These are phyloP conservation scores for Hiodon alosoides DNA, from an alignment of 2,113 vertebrate species.

Conservation along the genomic window DNA sequence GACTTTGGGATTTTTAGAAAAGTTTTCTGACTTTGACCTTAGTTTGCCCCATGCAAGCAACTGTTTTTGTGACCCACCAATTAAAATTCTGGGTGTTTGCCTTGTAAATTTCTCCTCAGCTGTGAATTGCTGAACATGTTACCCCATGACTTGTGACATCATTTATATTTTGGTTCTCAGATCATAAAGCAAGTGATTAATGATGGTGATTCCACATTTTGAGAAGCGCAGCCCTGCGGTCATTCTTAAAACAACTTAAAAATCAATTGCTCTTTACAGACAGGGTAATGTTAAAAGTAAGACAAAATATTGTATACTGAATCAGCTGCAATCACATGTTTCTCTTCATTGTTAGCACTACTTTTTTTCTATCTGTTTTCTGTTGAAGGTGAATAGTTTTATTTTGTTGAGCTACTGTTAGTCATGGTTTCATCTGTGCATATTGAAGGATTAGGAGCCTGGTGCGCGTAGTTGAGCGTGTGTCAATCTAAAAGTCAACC, in stretches of 20 bases:
- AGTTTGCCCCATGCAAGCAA: slow-evolving; percentile 7
- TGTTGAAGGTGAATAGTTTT: too few species aligned
- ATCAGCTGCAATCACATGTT: background rate
- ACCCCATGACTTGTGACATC: background rate
- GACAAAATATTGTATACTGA: background rate
- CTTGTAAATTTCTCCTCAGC: background rate
- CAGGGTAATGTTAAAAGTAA: background rate
- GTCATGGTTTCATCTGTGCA: background rate
- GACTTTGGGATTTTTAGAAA: background rate
- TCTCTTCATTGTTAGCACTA: too few species aligned
- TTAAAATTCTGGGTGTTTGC: slow-evolving; percentile 8
- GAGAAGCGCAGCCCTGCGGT: too few species aligned
- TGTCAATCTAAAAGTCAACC: slow-evolving; percentile 6
- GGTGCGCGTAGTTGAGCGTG: slow-evolving; percentile 2
- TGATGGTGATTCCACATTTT: background rate
- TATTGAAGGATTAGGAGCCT: background rate
- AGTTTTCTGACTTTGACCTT: slow-evolving; percentile 13
- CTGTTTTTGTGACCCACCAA: background rate
- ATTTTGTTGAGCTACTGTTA: background rate
- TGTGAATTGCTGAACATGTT: background rate
- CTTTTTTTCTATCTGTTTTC: background rate
- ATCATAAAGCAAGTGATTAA: background rate
- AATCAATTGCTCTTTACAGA: background rate
- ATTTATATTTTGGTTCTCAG: slow-evolving; percentile 6
- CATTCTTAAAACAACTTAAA: too few species aligned